Evolutionary conservation across 2,113 vertebrate species (phyloP).

Genomic region (Leptobrachium ailaonicum): DNA sequence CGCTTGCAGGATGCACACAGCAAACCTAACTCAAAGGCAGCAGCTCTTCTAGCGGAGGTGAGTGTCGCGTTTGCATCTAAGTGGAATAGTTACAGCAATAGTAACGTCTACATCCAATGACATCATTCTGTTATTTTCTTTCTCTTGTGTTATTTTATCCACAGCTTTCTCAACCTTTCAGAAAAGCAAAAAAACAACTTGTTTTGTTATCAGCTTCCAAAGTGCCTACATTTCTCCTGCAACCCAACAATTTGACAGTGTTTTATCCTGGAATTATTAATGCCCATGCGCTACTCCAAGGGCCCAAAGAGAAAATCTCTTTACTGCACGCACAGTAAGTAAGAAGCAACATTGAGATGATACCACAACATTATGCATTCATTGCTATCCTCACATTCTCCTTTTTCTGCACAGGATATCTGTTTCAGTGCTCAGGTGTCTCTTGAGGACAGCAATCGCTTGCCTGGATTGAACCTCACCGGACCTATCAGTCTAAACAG

Average conservation of each 20-base stretch:
- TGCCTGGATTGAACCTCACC: constrained; percentile 10
- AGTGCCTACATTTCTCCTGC: not conserved
- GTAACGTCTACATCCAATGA: too few relatives aligned
- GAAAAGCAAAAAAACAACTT: not conserved
- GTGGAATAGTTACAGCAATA: too few relatives aligned
- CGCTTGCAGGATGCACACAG: not conserved
- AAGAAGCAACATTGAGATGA: too few relatives aligned
- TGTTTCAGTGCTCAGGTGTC: not conserved
- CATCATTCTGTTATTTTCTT: too few relatives aligned
- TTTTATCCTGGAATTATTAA: not conserved
- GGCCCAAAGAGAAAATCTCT: not conserved
- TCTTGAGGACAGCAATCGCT: not conserved
- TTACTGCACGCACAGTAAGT: constrained; percentile 17
- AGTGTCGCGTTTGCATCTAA: not conserved
- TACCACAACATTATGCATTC: not conserved
- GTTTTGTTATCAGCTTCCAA: not conserved
- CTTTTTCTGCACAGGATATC: not conserved
- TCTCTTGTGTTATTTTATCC: not conserved
- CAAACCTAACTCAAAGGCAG: not conserved
- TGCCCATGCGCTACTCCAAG: not conserved
- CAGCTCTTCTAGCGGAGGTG: too few relatives aligned
- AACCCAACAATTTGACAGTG: not conserved
- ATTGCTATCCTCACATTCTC: not conserved
- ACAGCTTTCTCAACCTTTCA: constrained; percentile 23
- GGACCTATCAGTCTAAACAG: not conserved